These are phyloP conservation scores for Noctua comes DNA, from an alignment of 2,888 invertebrate genomes.

Conservation along the genomic window DNA sequence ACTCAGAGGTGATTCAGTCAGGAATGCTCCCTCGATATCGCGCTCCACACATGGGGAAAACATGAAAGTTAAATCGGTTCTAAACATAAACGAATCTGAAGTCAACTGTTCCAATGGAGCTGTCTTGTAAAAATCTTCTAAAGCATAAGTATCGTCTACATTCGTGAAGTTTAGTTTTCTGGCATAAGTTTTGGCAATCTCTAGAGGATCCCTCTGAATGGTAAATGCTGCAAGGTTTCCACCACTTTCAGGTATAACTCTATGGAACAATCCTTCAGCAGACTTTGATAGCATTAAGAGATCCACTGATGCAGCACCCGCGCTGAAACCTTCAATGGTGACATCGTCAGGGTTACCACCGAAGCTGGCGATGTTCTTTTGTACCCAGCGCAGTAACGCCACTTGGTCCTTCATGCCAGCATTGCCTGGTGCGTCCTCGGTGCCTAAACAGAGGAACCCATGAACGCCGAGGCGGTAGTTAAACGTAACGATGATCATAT, in stretches of 20 bases:
- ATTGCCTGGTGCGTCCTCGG: conserved; percentile 73
- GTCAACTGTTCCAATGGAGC: conserved; percentile 68
- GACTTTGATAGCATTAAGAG: conserved; percentile 73
- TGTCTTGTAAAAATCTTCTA: conserved; percentile 77
- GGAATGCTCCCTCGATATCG: conserved; percentile 67
- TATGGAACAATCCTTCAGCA: conserved; percentile 73
- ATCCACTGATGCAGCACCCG: conserved; percentile 74
- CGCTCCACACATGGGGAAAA: conserved; percentile 72
- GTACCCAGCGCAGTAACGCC: conserved; percentile 76
- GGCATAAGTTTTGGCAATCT: conserved; percentile 70
- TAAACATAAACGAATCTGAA: conserved; percentile 55
- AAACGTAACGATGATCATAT: conserved; percentile 67
- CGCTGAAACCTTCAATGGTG: conserved; percentile 74
- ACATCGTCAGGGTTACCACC: conserved; percentile 79
- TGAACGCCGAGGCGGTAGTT: conserved; percentile 35
- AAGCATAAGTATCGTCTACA: conserved; percentile 70
- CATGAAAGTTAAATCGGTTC: conserved; percentile 56
- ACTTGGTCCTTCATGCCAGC: conserved; percentile 80
- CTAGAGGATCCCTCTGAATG: conserved; percentile 54
- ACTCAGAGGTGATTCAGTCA: conserved; percentile 72
- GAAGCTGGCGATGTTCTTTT: conserved; percentile 75
- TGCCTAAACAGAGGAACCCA: conserved; percentile 40
- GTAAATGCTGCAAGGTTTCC: conserved; percentile 68
- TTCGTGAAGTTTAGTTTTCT: conserved; percentile 67
- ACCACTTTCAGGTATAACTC: conserved; percentile 77